These are phyloP conservation scores for Epirrita christyi DNA, from an alignment of 2,888 invertebrate genomes.

Conservation along the genomic window DNA sequence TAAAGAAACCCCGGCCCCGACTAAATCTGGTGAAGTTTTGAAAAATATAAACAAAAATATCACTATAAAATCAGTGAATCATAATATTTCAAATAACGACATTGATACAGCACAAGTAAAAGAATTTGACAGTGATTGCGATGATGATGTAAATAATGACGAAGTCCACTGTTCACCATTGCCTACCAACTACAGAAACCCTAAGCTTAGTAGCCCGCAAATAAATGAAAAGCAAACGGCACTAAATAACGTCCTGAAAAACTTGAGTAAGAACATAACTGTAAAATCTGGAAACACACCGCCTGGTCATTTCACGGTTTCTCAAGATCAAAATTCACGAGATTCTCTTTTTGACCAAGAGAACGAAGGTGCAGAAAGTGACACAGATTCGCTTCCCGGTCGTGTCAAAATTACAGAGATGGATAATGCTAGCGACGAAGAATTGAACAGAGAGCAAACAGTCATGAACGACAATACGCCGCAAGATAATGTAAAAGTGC, in stretches of 20 bases:
- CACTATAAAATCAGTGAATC: conserved; percentile 54
- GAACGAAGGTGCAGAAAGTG: conserved; percentile 45
- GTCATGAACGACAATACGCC: conserved; percentile 30
- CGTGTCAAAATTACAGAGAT: conserved; percentile 68
- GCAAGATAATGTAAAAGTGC: conserved; percentile 50
- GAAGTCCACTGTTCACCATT: conserved; percentile 2
- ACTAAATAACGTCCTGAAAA: conserved; percentile 62
- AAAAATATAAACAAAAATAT: conserved; percentile 63
- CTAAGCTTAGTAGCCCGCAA: conserved; percentile 21
- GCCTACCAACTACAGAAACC: conserved; percentile 11
- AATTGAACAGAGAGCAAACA: conserved; percentile 41
- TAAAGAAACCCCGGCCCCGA: conserved; percentile 24
- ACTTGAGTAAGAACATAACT: conserved; percentile 66
- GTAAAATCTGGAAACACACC: conserved; percentile 64
- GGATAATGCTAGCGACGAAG: conserved; percentile 51
- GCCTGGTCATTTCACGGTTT: conserved; percentile 43
- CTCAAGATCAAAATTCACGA: conserved; percentile 44
- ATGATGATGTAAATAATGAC: conserved; percentile 32
- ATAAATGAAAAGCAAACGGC: conserved; percentile 44
- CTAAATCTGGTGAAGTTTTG: conserved; percentile 43
- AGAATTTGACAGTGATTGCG: conserved; percentile 39
- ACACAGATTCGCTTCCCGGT: conserved; percentile 51
- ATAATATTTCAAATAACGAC: conserved; percentile 32
- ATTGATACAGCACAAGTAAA: conserved; percentile 30
- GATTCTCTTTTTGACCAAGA: conserved; percentile 39